phyloP scores from a whole-genome alignment of 2,888 invertebrate species.

The Dascillus cervinus region DNA sequence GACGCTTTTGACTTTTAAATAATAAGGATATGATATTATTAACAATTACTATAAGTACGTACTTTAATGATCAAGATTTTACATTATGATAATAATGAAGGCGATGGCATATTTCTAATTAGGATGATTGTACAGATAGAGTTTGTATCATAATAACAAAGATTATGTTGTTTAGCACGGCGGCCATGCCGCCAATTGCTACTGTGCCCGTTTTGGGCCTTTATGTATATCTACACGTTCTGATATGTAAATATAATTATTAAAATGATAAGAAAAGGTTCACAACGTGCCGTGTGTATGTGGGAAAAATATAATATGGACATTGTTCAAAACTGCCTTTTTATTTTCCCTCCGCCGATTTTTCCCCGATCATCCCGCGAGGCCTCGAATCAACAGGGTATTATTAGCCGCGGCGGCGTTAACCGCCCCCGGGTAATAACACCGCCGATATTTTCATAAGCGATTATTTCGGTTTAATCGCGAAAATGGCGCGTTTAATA shows the following conservation, averaged over 20 bases:
- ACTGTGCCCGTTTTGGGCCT: slow-evolving; percentile 40
- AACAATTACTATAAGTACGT: slow-evolving; percentile 44
- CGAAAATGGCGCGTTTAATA: slow-evolving; percentile 36
- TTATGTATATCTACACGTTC: slow-evolving; percentile 62
- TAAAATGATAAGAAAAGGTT: slow-evolving; percentile 79
- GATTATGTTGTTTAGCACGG: slow-evolving; percentile 40
- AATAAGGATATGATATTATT: slow-evolving; percentile 41
- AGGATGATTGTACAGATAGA: slow-evolving; percentile 46
- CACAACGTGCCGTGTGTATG: slow-evolving; percentile 88
- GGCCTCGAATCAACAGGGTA: slow-evolving; percentile 25
- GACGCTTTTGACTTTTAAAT: slow-evolving; percentile 47
- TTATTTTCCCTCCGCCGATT: slow-evolving; percentile 10
- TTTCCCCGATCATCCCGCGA: slow-evolving; percentile 6
- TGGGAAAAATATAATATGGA: slow-evolving; percentile 77
- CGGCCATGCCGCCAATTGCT: slow-evolving; percentile 19
- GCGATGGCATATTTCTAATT: slow-evolving; percentile 38
- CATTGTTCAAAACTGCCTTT: slow-evolving; percentile 69
- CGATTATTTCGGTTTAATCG: slow-evolving; percentile 39
- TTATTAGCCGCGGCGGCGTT: slow-evolving; percentile 28
- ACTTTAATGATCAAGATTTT: slow-evolving; percentile 46
- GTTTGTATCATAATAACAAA: slow-evolving; percentile 42
- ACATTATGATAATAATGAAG: slow-evolving; percentile 44
- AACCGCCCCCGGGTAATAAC: slow-evolving; percentile 31
- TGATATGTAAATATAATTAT: slow-evolving; percentile 69
- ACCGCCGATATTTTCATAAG: slow-evolving; percentile 38